phyloP scores from a whole-genome alignment of 2,113 vertebrate species.

The Apus apus region DNA sequence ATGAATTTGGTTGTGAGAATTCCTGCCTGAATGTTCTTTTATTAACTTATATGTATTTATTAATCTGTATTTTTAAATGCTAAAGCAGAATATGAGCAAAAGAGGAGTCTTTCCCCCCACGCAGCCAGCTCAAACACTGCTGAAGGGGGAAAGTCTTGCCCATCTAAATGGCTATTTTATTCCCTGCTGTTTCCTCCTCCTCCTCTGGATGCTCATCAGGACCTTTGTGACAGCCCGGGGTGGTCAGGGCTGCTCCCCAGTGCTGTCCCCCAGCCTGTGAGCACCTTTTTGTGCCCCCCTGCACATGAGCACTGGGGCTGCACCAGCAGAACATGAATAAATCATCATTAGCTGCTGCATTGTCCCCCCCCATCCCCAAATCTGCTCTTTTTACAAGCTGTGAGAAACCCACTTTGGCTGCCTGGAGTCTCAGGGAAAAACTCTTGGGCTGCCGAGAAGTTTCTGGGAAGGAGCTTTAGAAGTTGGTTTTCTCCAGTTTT shows the following conservation, averaged over 20 bases:
- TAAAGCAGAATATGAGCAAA: neutral
- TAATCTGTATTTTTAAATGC: neutral
- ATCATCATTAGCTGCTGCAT: too few species aligned
- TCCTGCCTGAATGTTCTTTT: neutral
- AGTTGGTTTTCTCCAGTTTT: slow-evolving; percentile 59
- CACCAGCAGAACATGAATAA: too few species aligned
- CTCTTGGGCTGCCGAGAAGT: fast-evolving
- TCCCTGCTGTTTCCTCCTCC: neutral
- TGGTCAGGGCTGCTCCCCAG: too few species aligned
- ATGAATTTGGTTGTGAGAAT: neutral
- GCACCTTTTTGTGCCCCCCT: too few species aligned
- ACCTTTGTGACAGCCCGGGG: neutral
- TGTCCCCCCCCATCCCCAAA: neutral
- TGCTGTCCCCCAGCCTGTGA: too few species aligned
- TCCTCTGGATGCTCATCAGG: neutral
- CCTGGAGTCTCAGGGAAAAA: neutral
- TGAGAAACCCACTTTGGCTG: neutral
- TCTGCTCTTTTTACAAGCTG: slow-evolving; percentile 3
- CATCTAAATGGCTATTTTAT: fast-evolving
- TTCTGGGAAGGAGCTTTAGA: slow-evolving; percentile 66
- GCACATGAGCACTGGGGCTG: too few species aligned
- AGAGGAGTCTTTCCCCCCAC: neutral
- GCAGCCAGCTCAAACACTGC: neutral
- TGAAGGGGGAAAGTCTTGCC: neutral
- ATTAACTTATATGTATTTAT: neutral